Percentiles rank a stretch among this genome's conserved stretches.
These are phyloP conservation scores for Peucedramus taeniatus DNA, from an alignment of 2,113 vertebrate genomes.

Conservation along the genomic window DNA sequence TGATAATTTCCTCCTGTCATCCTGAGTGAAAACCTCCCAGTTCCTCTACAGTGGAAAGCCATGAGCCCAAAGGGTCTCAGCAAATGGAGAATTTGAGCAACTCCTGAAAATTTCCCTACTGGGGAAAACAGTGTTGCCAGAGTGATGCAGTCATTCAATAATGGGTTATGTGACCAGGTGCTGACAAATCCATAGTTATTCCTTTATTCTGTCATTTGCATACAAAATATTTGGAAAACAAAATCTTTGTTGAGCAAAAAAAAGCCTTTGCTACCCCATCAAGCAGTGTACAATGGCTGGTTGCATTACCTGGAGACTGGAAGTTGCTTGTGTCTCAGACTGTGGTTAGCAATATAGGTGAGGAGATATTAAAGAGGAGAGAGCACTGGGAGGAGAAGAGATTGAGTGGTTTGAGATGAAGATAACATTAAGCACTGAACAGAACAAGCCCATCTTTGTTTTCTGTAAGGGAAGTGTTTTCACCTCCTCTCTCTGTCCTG, in stretches of 20 bases:
- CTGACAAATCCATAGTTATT: not conserved
- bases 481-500: not conserved
- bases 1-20: not conserved
- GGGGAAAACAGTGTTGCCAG: not conserved
- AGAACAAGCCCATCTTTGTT: constrained; percentile 29
- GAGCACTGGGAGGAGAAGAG: not conserved
- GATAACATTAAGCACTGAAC: not conserved
- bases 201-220: not conserved
- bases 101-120: not conserved
- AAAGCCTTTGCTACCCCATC: not conserved
- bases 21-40: not conserved
- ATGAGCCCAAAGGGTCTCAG: not conserved
- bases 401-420: not conserved
- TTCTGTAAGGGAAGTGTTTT: not conserved
- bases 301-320: not conserved
- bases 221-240: not conserved
- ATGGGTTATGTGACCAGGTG: rapidly evolving
- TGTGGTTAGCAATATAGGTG: not conserved
- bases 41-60: not conserved
- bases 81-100: not conserved
- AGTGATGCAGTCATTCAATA: rapidly evolving
- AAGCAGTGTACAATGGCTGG: not conserved
- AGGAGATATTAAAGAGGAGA: not conserved
- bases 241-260: not conserved
- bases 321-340: not conserved